Evolutionary conservation across 2,888 invertebrate genomes (phyloP).

Genomic region (Horisme vitalbata): DNA sequence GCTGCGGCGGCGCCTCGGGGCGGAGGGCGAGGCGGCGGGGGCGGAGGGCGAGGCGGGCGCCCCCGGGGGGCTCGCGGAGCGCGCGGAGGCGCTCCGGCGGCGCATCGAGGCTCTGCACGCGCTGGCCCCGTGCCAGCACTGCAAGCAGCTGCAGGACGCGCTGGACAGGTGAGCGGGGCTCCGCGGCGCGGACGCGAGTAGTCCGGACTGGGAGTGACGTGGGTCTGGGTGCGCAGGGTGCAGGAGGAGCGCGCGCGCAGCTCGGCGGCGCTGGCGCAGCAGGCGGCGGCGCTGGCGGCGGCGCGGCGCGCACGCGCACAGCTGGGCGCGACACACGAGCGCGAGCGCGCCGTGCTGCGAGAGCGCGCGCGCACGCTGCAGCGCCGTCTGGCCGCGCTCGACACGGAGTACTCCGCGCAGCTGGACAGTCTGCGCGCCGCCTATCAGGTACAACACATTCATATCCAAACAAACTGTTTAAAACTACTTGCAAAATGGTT

Average conservation of each 20-base stretch:
- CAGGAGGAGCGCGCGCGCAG: slow-evolving; percentile 67
- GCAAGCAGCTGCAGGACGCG: slow-evolving; percentile 79
- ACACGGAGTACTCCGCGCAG: slow-evolving; percentile 92
- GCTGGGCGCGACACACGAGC: slow-evolving; percentile 76
- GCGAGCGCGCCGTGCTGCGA: slow-evolving; percentile 83
- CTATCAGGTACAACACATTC: slow-evolving; percentile 77
- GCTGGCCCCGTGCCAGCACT: slow-evolving; percentile 78
- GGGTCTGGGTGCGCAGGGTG: too few relatives aligned
- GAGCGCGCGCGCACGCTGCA: slow-evolving; percentile 89
- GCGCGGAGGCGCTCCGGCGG: slow-evolving; percentile 71
- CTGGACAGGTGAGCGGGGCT: slow-evolving; percentile 80
- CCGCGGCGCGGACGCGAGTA: too few relatives aligned
- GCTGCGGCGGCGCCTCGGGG: slow-evolving; percentile 61
- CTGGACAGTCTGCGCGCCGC: slow-evolving; percentile 90
- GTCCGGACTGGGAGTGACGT: too few relatives aligned
- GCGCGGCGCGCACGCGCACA: slow-evolving; percentile 72
- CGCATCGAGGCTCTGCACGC: slow-evolving; percentile 76
- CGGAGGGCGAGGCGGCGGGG: slow-evolving; percentile 30
- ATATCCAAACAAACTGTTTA: background rate
- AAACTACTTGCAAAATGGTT: background rate
- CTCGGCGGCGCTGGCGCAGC: slow-evolving; percentile 67
- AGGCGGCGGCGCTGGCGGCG: slow-evolving; percentile 70
- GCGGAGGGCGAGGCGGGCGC: slow-evolving; percentile 15
- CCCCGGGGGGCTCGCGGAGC: slow-evolving; percentile 46
- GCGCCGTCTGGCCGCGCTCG: slow-evolving; percentile 87